phyloP scores from a whole-genome alignment of 2,113 vertebrate species.

The Phaethon lepturus region DNA sequence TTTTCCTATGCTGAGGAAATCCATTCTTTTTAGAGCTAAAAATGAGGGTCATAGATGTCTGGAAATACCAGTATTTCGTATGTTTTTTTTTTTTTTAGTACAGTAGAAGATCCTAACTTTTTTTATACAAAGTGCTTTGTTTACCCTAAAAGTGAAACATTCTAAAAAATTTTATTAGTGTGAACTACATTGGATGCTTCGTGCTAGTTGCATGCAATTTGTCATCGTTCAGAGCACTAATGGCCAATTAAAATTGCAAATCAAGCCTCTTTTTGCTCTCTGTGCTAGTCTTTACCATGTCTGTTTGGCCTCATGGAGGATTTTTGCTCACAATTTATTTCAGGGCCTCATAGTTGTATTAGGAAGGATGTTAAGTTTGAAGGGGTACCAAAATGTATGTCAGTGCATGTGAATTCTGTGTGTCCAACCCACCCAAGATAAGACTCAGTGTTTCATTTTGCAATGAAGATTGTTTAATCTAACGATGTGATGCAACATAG shows the following conservation, averaged over 20 bases:
- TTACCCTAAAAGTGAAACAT: not conserved
- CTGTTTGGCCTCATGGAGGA: not conserved
- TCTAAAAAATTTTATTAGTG: not conserved
- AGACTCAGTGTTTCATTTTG: not conserved
- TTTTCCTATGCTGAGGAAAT: not conserved
- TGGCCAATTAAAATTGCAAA: not conserved
- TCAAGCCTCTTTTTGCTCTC: not conserved
- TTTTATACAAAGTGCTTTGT: not conserved
- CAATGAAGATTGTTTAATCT: not conserved
- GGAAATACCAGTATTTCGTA: not conserved
- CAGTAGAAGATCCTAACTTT: not conserved
- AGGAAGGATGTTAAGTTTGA: not conserved
- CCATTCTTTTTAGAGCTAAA: not conserved
- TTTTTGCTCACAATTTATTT: not conserved
- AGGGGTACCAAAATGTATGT: not conserved
- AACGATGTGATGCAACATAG: rapidly evolving
- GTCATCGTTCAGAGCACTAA: not conserved
- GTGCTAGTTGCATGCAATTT: not conserved
- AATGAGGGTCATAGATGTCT: not conserved
- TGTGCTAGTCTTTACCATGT: not conserved
- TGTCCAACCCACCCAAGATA: not conserved
- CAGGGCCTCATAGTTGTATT: not conserved
- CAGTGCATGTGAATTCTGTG: not conserved
- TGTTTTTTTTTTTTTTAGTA: not conserved
- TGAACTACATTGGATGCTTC: not conserved